These are phyloP conservation scores for Rousettus madagascariensis DNA, from an alignment of 2,797 vertebrate genomes.

Conservation along the genomic window DNA sequence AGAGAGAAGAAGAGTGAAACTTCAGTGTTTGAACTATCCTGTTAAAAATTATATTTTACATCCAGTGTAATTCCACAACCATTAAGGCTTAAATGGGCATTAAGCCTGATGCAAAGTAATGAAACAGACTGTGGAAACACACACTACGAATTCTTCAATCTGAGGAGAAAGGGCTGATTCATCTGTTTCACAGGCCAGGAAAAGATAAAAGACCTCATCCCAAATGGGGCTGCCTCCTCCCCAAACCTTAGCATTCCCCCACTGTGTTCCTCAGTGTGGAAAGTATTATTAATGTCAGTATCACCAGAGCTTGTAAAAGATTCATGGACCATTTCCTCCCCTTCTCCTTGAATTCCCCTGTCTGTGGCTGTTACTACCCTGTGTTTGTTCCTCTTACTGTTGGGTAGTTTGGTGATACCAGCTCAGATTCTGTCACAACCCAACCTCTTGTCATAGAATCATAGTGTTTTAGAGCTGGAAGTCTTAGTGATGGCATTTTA, in stretches of 20 bases:
- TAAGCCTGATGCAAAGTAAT: constrained; percentile 56
- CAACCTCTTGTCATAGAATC: not conserved
- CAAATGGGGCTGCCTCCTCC: not conserved
- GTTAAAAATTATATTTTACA: constrained; percentile 54
- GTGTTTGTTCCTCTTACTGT: accelerated
- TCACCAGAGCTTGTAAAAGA: constrained; percentile 57
- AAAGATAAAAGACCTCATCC: constrained; percentile 61
- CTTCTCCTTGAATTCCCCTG: not conserved
- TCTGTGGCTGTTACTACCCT: not conserved
- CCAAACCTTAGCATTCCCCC: not conserved
- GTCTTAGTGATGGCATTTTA: not conserved
- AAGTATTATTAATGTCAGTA: constrained; percentile 57
- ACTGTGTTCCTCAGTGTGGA: not conserved
- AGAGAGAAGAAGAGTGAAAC: constrained; percentile 51
- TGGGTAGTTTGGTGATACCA: not conserved
- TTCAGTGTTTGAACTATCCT: constrained; percentile 45
- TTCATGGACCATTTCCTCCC: constrained; percentile 52
- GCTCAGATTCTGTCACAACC: not conserved
- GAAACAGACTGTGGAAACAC: constrained; percentile 6
- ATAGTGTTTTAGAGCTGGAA: not conserved
- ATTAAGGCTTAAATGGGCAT: constrained; percentile 53
- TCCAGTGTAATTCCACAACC: constrained; percentile 36
- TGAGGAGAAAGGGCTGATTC: constrained; percentile 61
- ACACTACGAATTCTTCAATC: not conserved
- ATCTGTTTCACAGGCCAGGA: constrained; percentile 59